Evolutionary conservation across 2,888 invertebrate genomes (phyloP).

Genomic region (Apocheima hispidaria): DNA sequence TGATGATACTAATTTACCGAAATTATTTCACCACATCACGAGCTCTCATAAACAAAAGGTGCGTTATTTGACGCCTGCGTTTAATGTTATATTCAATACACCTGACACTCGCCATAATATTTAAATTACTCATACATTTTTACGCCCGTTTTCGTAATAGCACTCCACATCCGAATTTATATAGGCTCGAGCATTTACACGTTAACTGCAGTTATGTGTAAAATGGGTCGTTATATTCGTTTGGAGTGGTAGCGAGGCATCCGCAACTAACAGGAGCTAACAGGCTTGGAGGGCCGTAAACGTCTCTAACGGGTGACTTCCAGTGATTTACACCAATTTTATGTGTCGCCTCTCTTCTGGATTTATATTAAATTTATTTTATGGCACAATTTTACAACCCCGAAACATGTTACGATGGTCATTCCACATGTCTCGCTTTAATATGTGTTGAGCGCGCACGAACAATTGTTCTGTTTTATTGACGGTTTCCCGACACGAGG

Average conservation of each 20-base stretch:
- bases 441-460: slow-evolving; percentile 50
- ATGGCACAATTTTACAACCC: slow-evolving; percentile 77
- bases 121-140: slow-evolving; percentile 34
- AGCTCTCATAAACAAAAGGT: slow-evolving; percentile 21
- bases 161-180: slow-evolving; percentile 42
- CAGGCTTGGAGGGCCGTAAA: slow-evolving; percentile 80
- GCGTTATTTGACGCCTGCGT: slow-evolving; percentile 18
- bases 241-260: slow-evolving; percentile 69
- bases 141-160: slow-evolving; percentile 32
- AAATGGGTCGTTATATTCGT: slow-evolving; percentile 71
- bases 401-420: slow-evolving; percentile 73
- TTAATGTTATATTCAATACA: slow-evolving; percentile 37
- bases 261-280: slow-evolving; percentile 81
- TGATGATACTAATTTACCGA: slow-evolving; percentile 6
- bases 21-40: slow-evolving; percentile 12
- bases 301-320: slow-evolving; percentile 83
- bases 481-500: slow-evolving; percentile 19
- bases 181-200: slow-evolving; percentile 47
- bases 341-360: slow-evolving; percentile 80
- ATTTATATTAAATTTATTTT: slow-evolving; percentile 84
- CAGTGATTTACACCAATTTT: slow-evolving; percentile 84
- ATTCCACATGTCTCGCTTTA: slow-evolving; percentile 61
- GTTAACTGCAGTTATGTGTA: slow-evolving; percentile 60
- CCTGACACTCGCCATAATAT: slow-evolving; percentile 33
- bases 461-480: slow-evolving; percentile 39